Conservation (phyloP, 1,140 invertebrate genomes). For the Teleopsis dalmanni region DNA sequence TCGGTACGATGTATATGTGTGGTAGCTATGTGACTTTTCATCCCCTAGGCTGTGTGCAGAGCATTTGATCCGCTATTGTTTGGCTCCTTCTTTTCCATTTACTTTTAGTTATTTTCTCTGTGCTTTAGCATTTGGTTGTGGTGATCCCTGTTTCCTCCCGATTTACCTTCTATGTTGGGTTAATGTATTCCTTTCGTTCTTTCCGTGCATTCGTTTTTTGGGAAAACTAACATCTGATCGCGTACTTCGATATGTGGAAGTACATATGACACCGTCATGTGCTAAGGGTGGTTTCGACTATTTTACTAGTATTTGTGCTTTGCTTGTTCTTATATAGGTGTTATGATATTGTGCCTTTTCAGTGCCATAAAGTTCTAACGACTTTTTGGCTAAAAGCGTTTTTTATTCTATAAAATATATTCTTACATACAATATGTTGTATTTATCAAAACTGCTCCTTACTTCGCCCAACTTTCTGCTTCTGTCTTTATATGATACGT, state of each 20-base stretch:
- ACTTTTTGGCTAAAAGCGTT: too few species aligned
- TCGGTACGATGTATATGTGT: conserved; percentile 6
- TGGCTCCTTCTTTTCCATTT: conserved; percentile 8
- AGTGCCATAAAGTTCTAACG: too few species aligned
- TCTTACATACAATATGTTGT: too few species aligned
- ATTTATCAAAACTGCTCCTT: too few species aligned
- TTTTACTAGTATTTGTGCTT: background rate
- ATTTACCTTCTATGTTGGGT: background rate
- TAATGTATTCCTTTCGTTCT: background rate
- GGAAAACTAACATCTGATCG: conserved; percentile 45
- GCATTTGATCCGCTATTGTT: background rate
- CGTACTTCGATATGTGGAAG: background rate
- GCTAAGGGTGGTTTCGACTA: conserved; percentile 5
- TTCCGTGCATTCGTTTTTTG: conserved; percentile 20
- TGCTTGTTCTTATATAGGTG: background rate
- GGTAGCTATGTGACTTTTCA: conserved; percentile 27
- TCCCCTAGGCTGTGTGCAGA: conserved; percentile 24
- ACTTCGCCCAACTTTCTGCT: too few species aligned
- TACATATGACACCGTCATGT: too few species aligned
- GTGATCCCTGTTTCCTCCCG: conserved; percentile 1
- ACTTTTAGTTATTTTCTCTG: background rate
- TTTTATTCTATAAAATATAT: too few species aligned
- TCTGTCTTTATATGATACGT: too few species aligned
- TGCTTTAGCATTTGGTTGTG: conserved; percentile 4
- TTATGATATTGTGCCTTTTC: conserved; percentile 12